Base-by-base conservation (phyloP, 1,140 invertebrate species). In the Tetranychus urticae region DNA sequence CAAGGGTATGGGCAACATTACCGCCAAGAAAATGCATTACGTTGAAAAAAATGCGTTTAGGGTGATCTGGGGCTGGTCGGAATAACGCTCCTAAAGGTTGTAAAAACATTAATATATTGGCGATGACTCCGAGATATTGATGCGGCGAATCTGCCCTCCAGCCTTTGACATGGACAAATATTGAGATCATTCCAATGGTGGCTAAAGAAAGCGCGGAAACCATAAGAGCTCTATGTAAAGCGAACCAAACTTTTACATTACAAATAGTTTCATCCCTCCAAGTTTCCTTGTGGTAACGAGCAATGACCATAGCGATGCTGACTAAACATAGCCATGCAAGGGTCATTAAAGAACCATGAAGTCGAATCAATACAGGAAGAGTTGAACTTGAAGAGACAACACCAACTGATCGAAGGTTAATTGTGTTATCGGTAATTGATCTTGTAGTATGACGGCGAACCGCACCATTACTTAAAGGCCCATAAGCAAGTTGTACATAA, bases 11-110 rank as follows among this genome's bases (percentile, higher is more conserved):
- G 2, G 88, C 89, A 23, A 81, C 73, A 71, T 92, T 94, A 56
- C 91, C 90, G 65, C 88, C 79, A 52, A 87, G 75, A 87, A 88
- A 94, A 73, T 96, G 90, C 13, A 80, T 68, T 90, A 90, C 96
- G 72, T 97, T 97, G 75, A 96, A 94, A 59, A 91, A 74, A 0
- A 83, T 79, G 60, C 90, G 76, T 66, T 80, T 82, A 2, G 81
- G 77, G 50, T 84, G 82, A 58, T 82, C 84, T 1, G 89, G 88
- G 70, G 84, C 81, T 3, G 88, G 88, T 61, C 91, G 79, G 70
- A 91, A 83, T 42, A 82, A 79, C 6, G 88, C 87, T 77, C 86
- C 82, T 66, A 90, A 81, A 1, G 89, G 89, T 74, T 97, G 85
- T 64, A 65, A 52, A 7, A 63, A 31, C 48, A 52, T 52, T 5